phyloP scores from a whole-genome alignment of 2,888 invertebrate genomes.

The Dryomyza anilis region DNA sequence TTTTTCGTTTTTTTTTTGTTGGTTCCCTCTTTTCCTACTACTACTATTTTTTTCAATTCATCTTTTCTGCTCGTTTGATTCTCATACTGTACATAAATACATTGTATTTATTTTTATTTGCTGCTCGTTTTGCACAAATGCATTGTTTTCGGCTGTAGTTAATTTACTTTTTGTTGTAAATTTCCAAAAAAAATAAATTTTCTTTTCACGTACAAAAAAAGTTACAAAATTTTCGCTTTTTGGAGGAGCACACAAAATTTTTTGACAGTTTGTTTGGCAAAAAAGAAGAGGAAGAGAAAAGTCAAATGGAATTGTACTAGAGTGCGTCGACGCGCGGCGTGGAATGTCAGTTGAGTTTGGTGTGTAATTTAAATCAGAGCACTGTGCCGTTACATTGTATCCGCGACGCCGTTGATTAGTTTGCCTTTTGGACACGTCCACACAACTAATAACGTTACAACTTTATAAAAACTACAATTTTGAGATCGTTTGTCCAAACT shows the following conservation, averaged over 20 bases:
- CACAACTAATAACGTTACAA: too few relatives aligned
- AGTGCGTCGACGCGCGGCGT: conserved; percentile 6
- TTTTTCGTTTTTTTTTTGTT: conserved; percentile 38
- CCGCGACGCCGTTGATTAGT: not conserved
- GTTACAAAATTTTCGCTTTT: conserved; percentile 35
- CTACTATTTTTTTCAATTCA: conserved; percentile 46
- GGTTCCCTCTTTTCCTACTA: too few relatives aligned
- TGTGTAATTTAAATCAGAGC: not conserved
- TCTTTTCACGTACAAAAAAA: conserved; percentile 48
- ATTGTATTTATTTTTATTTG: conserved; percentile 18
- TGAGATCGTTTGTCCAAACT: too few relatives aligned
- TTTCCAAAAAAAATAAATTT: conserved; percentile 32
- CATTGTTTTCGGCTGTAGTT: conserved; percentile 36
- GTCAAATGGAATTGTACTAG: conserved; percentile 16
- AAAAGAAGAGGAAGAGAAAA: conserved; percentile 15
- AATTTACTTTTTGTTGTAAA: conserved; percentile 43
- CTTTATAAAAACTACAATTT: too few relatives aligned
- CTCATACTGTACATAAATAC: conserved; percentile 25
- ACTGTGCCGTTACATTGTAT: not conserved
- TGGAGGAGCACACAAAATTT: conserved; percentile 37
- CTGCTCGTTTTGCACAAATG: conserved; percentile 6
- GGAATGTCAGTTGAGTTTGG: conserved; percentile 8
- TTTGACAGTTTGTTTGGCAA: conserved; percentile 46
- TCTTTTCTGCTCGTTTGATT: conserved; percentile 37
- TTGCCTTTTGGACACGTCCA: too few relatives aligned